Evolutionary conservation across 1,140 invertebrate species (phyloP).

Genomic region (Macrotrachela quadricornifera): DNA sequence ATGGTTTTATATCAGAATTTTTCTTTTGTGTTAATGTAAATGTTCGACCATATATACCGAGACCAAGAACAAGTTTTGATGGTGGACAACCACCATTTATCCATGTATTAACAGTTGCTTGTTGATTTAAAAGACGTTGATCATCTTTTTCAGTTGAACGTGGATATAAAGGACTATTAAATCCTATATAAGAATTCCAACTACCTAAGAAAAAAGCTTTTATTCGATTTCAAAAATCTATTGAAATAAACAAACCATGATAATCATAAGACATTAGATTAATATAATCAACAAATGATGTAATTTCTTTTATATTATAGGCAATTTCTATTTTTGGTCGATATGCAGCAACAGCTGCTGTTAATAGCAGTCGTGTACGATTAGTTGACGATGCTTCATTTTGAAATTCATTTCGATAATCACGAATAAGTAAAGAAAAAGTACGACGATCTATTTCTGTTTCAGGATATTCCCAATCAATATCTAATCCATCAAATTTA

Average conservation of each 20-base stretch:
- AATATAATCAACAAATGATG: slow-evolving; percentile 66
- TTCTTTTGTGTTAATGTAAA: slow-evolving; percentile 39
- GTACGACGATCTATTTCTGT: not conserved
- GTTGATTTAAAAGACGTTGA: slow-evolving; percentile 11
- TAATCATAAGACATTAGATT: slow-evolving; percentile 73
- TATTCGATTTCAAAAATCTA: not conserved
- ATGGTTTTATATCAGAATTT: slow-evolving; percentile 40
- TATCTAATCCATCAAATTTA: slow-evolving; percentile 12
- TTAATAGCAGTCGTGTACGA: slow-evolving; percentile 10
- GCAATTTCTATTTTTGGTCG: slow-evolving; percentile 23
- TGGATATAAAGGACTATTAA: slow-evolving; percentile 3
- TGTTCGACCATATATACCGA: slow-evolving; percentile 68
- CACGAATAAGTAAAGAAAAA: not conserved
- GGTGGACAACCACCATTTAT: slow-evolving; percentile 47
- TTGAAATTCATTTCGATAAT: slow-evolving; percentile 8
- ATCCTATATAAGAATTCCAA: slow-evolving; percentile 4
- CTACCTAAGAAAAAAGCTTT: not conserved
- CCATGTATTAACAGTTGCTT: slow-evolving; percentile 37
- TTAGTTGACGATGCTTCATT: slow-evolving; percentile 11
- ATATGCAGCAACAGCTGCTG: slow-evolving; percentile 14
- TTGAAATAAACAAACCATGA: slow-evolving; percentile 41
- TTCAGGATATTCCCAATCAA: slow-evolving; percentile 16
- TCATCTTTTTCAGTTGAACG: slow-evolving; percentile 1
- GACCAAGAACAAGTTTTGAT: slow-evolving; percentile 56
- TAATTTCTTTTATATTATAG: slow-evolving; percentile 52